Base-by-base conservation (phyloP, 1,140 invertebrate species). In the Leptinotarsa undecemlineata region DNA sequence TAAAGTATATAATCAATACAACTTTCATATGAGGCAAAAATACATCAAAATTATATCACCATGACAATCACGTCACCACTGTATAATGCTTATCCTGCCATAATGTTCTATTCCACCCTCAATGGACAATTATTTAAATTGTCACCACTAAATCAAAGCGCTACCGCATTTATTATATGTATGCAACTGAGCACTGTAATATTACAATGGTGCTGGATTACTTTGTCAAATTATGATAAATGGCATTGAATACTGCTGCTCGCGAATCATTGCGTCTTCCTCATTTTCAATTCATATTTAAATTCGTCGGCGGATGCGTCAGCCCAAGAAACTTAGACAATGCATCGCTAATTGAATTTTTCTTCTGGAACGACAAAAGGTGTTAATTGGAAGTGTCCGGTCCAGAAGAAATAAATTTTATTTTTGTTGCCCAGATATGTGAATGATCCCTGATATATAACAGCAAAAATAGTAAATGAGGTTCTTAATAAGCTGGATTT, bases 211-310 rank as follows among this genome's bases (percentile, higher is more conserved):
- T 4, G 51, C 17, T 57, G 6, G 51, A 57, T 57, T 57, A 57
- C 51, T 57, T 57, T n/a, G 51, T 57, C n/a, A n/a, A n/a, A 57
- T 57, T 57, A 57, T 57, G 51, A 57, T 57, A 57, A 57, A 57
- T 57, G 51, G 0, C 51, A 57, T 57, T 57, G 51, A 57, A 17
- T 57, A 57, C 51, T 57, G 51, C 17, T 57, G 51, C 15, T 8
- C n/a, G 51, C 15, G 51, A 19, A 57, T 57, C 4, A 17, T 57
- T 57, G 51, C 51, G n/a, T 57, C n/a, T 14, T 57, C 51, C 15
- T 57, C 2, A 57, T 57, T 57, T 57, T 57, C 51, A 57, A 57
- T 57, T 57, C 14, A 8, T 14, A 57, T 57, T 19, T 57, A 19
- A 57, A 57, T 57, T 17, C 11, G 8, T 11, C 0, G 33, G 33